Percentiles rank a stretch among this genome's conserved stretches.
Evolutionary conservation across 23 tunicate genomes (phyloP).

Genomic region (Pegea sp.): DNA sequence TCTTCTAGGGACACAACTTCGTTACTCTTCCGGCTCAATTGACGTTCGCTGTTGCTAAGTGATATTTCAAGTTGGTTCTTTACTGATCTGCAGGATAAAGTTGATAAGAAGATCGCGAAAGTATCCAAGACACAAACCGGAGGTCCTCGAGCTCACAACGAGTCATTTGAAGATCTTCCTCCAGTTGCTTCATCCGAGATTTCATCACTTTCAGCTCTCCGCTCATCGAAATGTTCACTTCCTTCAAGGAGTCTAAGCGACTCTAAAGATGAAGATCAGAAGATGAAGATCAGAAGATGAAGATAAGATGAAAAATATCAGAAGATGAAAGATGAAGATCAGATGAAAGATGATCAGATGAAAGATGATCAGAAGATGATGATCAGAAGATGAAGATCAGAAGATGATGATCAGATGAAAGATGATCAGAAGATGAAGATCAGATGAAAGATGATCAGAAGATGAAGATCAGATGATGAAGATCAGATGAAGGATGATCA

Average conservation of each 20-base stretch:
- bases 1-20: conserved; percentile 43
- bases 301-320: neutral
- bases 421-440: no score
- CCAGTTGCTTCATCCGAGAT: conserved; percentile 27
- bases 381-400: no score
- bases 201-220: conserved; percentile 70
- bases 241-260: conserved; percentile 47
- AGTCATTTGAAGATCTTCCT: conserved; percentile 31
- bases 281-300: neutral
- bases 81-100: conserved; percentile 19
- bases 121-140: conserved; percentile 21
- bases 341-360: no score
- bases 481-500: no score
- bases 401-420: no score
- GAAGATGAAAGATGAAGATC: neutral
- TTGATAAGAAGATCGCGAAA: no score
- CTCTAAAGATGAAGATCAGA: conserved; percentile 11
- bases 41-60: conserved; percentile 27
- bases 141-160: conserved; percentile 45
- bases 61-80: conserved; percentile 37
- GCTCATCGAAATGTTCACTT: conserved; percentile 38
- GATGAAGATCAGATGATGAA: no score
- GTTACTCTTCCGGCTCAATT: conserved; percentile 18
- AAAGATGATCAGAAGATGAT: neutral
- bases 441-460: no score